Base-by-base conservation (phyloP, 2,888 invertebrate genomes). In the Psococerastis gibbosa region DNA sequence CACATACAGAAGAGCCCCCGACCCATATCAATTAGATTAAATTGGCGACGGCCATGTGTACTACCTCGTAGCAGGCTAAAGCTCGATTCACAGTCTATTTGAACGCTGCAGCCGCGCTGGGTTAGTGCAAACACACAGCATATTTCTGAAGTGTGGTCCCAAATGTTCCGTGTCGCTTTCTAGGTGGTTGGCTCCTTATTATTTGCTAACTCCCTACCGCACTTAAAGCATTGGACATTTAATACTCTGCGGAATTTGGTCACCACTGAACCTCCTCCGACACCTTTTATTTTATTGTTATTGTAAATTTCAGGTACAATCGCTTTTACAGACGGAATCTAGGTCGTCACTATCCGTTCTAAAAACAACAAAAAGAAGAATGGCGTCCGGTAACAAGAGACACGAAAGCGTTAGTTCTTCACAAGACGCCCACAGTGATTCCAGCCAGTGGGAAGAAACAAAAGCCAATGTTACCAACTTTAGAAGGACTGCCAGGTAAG, bases 341-440 rank as follows among this genome's bases (percentile, higher is more conserved):
- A 63, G 70, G 49, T 63, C 66, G 41, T 64, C 68, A 15, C 60
- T 67, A 46, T 61, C 63, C 42, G 63, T 63, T 46, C 55, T 66
- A 48, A 68, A 69, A 54, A 58, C 60, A 35, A 60, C 62, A 9
- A 68, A 68, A 50, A 60, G 67, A 49, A 68, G 67, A 53, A 57
- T 67, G 44, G 58, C 66, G 15, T 18, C 45, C n/a, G 22, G 34
- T 22, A 35, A 34, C 15, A 43, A 43, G 2, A 45, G 46, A 23
- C 44, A 47, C 22, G 49, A 49, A 9, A 51, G 51, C 38, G 49
- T 45, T 11, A 50, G 50, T 32, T 51, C 51, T 8, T 48, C 51
- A 41, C 52, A 48, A 32, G 48, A 51, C 43, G 35, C 46, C 38
- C 48, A 49, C 42, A 50, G 51, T 44, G 50, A 50, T 33, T 49